Evolutionary conservation across 1,140 invertebrate species (phyloP), one percentile per base, ranked within the genome.

Genomic region (Neelides sp.): DNA sequence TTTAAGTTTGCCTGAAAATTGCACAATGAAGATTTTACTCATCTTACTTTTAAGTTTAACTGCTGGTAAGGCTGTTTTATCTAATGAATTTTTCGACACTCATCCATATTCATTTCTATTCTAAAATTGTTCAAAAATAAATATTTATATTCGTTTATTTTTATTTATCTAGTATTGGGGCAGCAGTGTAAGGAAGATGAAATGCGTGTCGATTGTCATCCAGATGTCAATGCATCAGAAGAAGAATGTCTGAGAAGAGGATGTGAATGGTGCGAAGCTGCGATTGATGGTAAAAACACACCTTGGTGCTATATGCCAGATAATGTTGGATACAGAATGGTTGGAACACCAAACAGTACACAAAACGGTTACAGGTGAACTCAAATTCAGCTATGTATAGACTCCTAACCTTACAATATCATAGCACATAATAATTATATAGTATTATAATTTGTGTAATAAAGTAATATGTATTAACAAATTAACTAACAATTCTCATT

Each of bases 161-260:
- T n/a, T n/a, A n/a, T n/a, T n/a, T n/a, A n/a, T 20, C 4, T 23
- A 23, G 48, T 32, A 50, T 42, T 19, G 41, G 26, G 47, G 34
- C 54, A 56, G 39, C 37, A 49, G 39, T 52, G 50, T 26, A 1
- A 49, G 4, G 46, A 48, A 3, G 68, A 75, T 41, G 59, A 65
- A 8, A 65, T 74, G 52, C 71, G 76, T 48, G 82, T 88, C 61
- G 85, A 91, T 67, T 91, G 86, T 63, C 77, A 77, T 62, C 85
- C 86, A 0, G 77, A 82, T 61, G 61, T 68, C 35, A 72, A 67
- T 24, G 75, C 76, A 2, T 75, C 66, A 22, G 67, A 80, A 64
- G 60, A 73, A n/a, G 63, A 60, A 1, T 91, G 87, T 65, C 65
- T 68, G 42, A 62, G 70, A 24, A 71, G 84, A 68, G 80, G 82